phyloP scores from a whole-genome alignment of 2,797 vertebrate genomes.

The Macroramphosus scolopax region DNA sequence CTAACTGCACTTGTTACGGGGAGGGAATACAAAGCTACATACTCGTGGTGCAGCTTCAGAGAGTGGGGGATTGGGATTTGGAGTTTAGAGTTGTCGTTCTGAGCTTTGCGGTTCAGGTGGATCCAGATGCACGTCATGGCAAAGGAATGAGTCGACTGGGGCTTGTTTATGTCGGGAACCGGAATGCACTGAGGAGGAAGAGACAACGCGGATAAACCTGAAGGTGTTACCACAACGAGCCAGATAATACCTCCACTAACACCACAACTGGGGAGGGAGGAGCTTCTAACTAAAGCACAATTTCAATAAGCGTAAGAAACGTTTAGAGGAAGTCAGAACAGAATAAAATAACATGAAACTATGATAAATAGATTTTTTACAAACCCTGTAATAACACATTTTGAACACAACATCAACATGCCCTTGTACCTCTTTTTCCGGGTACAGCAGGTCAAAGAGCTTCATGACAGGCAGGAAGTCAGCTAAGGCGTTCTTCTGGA shows the following conservation, averaged over 20 bases:
- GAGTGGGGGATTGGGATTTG: constrained; percentile 99
- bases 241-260: neutral
- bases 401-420: too few relatives aligned
- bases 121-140: constrained; percentile 99
- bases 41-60: constrained; percentile 97
- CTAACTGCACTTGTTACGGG: too few relatives aligned
- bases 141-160: constrained; percentile 97
- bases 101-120: constrained; percentile 97
- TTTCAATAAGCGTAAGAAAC: neutral
- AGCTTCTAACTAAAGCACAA: neutral
- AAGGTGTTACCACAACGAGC: too few relatives aligned
- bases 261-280: neutral
- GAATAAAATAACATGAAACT: too few relatives aligned
- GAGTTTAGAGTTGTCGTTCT: constrained; percentile 93
- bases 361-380: too few relatives aligned
- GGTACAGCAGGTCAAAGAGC: constrained; percentile 98
- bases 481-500: constrained; percentile 95
- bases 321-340: too few relatives aligned
- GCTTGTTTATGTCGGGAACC: constrained; percentile 99
- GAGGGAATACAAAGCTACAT: constrained; percentile 20
- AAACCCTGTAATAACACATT: too few relatives aligned
- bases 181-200: constrained; percentile 86
- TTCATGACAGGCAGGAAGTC: constrained; percentile 99
- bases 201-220: too few relatives aligned
- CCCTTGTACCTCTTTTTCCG: constrained; percentile 91